phyloP scores from a whole-genome alignment of 1,140 invertebrate genomes.

The Plectrocnemia conspersa region DNA sequence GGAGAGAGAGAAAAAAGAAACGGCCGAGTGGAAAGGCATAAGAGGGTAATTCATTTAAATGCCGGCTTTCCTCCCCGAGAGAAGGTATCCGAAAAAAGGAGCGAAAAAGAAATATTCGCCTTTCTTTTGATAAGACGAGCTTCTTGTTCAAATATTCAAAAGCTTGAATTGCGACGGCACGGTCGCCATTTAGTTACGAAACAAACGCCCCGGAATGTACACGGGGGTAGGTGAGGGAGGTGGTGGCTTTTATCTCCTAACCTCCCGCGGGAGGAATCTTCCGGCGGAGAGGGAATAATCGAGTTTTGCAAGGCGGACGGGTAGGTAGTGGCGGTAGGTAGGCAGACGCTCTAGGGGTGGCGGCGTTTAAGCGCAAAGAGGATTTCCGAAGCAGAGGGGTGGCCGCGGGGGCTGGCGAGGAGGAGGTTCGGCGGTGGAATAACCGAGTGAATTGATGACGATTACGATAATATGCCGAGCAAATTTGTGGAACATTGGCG shows the following conservation, averaged over 20 bases:
- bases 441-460: too few relatives aligned
- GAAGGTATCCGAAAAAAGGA: not conserved
- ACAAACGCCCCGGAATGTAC: slow-evolving; percentile 19
- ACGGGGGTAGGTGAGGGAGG: not conserved
- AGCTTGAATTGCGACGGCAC: slow-evolving; percentile 17
- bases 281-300: not conserved
- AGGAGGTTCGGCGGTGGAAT: too few relatives aligned
- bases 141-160: slow-evolving; percentile 23
- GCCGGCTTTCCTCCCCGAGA: not conserved
- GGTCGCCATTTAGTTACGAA: slow-evolving; percentile 24
- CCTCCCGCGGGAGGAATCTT: not conserved
- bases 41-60: slow-evolving; percentile 9
- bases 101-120: slow-evolving; percentile 6
- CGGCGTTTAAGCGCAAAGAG: too few relatives aligned
- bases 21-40: slow-evolving; percentile 6
- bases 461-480: slow-evolving; percentile 2
- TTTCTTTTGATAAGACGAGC: slow-evolving; percentile 18
- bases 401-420: too few relatives aligned
- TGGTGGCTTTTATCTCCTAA: slow-evolving; percentile 21
- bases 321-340: not conserved
- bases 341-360: not conserved
- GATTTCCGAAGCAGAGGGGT: too few relatives aligned
- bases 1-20: not conserved
- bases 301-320: not conserved
- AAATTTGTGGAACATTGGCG: not conserved